Evolutionary conservation across 2,113 vertebrate genomes (phyloP), one percentile per base, ranked within the genome.

Genomic region (Ochotona curzoniae): DNA sequence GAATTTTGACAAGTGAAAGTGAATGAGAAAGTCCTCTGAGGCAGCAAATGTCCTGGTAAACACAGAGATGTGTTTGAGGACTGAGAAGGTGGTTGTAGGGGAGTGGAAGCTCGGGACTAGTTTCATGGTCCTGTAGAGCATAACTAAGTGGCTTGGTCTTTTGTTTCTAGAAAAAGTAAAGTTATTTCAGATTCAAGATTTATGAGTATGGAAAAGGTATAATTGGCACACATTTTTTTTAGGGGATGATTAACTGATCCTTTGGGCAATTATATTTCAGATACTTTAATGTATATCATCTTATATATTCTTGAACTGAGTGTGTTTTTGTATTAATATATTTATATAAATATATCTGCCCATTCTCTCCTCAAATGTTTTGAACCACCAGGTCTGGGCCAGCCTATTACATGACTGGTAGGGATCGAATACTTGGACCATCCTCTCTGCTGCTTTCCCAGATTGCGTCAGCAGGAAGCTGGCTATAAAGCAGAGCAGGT

Each of bases 251-350:
- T 49, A 87, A 66, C 49, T 73, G 60, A 82, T 64, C 13, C 11
- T 87, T 93, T 79, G 73, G 96, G 35, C 18, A 83, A 25, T 63
- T 87, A 83, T 26, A 8, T 69, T 83, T 0, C 51, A 75, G 44
- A 15, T 0, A 51, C n/a, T 76, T 90, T 70, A 79, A 76, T 54
- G 91, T 71, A 70, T 3, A 73, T 73, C 32, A 70, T 76, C 54
- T 89, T 78, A n/a, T 64, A 32, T 89, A 76, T 17, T 89, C 4
- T 11, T 90, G 67, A 89, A 93, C 93, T 87, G 51, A 57, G 54
- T 57, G 54, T 57, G 54, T 57, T 44, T 44, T 44, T 44, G 38
- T 6, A 44, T 44, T 44, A 44, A 57, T 18, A 57, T 57, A 57
- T 57, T 57, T 57, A 57, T 57, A 57, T 57, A 12, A 5, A 44